Evolutionary conservation across 2,797 vertebrate genomes (phyloP).

Genomic region (Siniperca undulata): DNA sequence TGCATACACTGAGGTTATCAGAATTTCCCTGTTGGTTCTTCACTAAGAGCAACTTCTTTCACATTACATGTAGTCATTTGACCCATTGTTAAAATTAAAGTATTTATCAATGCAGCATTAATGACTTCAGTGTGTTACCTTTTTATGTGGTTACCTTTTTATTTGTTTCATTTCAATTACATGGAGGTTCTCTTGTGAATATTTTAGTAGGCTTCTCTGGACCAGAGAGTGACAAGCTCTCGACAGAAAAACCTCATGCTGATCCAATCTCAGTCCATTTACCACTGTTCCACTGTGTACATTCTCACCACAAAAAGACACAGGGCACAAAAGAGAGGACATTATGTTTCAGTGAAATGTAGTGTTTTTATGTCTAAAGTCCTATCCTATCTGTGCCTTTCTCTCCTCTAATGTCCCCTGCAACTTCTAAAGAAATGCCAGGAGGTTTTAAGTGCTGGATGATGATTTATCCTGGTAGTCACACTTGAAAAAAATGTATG

Average conservation of each 20-base stretch:
- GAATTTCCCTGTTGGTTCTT: background rate
- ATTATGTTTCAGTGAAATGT: conserved; percentile 34
- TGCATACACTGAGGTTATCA: background rate
- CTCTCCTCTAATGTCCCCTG: conserved; percentile 14
- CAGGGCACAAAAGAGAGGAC: background rate
- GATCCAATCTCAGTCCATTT: conserved; percentile 63
- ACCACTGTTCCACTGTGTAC: conserved; percentile 23
- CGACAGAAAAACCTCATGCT: conserved; percentile 32
- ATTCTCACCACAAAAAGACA: background rate
- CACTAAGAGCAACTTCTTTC: background rate
- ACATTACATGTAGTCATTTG: background rate
- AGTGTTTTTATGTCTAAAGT: conserved; percentile 20
- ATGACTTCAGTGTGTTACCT: background rate
- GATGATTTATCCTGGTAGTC: conserved; percentile 4
- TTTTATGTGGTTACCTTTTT: background rate
- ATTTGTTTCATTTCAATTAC: background rate
- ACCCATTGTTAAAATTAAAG: too few species aligned
- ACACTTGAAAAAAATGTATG: background rate
- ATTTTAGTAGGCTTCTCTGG: conserved; percentile 38
- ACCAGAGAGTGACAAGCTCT: conserved; percentile 18
- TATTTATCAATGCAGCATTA: background rate
- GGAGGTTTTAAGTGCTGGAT: background rate
- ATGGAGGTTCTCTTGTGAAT: conserved; percentile 27
- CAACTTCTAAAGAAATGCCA: conserved; percentile 29
- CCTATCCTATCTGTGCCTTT: background rate